Evolutionary conservation across 2,797 vertebrate species (phyloP), one percentile per base, ranked within the genome.

Genomic region (Halcyon chelicuti): DNA sequence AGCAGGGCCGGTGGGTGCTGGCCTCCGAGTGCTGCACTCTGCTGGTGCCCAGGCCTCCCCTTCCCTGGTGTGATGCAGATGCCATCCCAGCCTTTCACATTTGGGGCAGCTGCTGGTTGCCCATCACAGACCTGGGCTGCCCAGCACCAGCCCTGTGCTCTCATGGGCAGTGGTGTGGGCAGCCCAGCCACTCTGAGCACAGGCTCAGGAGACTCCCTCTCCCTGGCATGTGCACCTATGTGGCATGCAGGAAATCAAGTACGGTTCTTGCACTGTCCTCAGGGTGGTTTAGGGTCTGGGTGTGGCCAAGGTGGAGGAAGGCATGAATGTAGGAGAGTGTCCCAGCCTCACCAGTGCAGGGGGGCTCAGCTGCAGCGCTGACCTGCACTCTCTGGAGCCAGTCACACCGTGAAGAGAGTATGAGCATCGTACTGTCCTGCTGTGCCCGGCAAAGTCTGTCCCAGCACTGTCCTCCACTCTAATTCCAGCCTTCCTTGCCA

Each of bases 21-120:
- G 21, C 49, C 22, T 47, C 42, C 0, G 2, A 18, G 33, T 15
- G 28, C 39, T 44, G 39, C 22, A 4, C 28, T 15, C 28, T 4
- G 33, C 25, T 28, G 25, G 16, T 26, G 9, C 25, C 47, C 0
- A 5, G 39, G 8, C 31, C 29, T 60, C 52, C 19, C 23, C 6
- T 31, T 47, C 40, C 33, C 13, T 1, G 0, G 2, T 6, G 39
- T 0, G 1, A 26, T 6, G 22, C 35, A n/a, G 42, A 7, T 47
- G 29, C 39, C 3, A 1, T 15, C 42, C 21, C 40, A 54, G 39
- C 12, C 7, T 3, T 5, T 33, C 71, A 9, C 22, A 13, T 10
- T 1, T 55, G 78, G 55, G 37, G 22, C 11, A 14, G 55, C 71
- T 68, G 37, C 33, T 44, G 29, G 39, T 7, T 61, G 49, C 71